Base-by-base conservation (phyloP, 1,140 invertebrate genomes). In the Akabosia matsudoensis region DNA sequence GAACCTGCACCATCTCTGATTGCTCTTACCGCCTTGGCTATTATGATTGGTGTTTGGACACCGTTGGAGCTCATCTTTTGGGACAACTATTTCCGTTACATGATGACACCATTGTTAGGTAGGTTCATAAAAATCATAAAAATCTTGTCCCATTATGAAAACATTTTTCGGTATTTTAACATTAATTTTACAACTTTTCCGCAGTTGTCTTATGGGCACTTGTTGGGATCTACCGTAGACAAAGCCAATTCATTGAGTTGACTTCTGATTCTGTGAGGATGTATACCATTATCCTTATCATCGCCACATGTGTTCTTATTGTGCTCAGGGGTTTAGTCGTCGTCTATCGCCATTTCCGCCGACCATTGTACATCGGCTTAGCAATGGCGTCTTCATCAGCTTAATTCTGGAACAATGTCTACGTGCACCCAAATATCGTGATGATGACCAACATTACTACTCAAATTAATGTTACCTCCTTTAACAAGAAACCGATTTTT, bases 41-140 rank as follows among this genome's bases (percentile, higher is more conserved):
- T 56, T 22, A 13, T 56, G 10, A 56, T 56, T 7, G 54, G 13
- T 56, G 10, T 56, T 7, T 56, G 54, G 54, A 24, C 24, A 3
- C 54, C 54, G n/a, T 56, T 56, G 54, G 54, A 56, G n/a, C 22
- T 56, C n/a, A 4, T 56, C 24, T 56, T 56, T 22, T 56, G 54
- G 54, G 54, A 56, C n/a, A 56, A 56, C 54, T 56, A 56, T 56
- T 56, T 56, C 54, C 10, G 54, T 4, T 56, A 56, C 54, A 10
- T 56, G 22, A 10, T 56, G 4, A 16, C 54, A 56, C 54, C 54
- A 22, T 22, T 56, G 4, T 56, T 56, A n/a, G 54, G 54, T 56
- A 56, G 37, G 18, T 45, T 45, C 18, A 45, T n/a, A n/a, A n/a
- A n/a, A n/a, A n/a, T n/a, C n/a, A n/a, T n/a, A 7, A 7, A 18